Base-by-base conservation (phyloP, 2,888 invertebrate species). In the Baccha elongata region DNA sequence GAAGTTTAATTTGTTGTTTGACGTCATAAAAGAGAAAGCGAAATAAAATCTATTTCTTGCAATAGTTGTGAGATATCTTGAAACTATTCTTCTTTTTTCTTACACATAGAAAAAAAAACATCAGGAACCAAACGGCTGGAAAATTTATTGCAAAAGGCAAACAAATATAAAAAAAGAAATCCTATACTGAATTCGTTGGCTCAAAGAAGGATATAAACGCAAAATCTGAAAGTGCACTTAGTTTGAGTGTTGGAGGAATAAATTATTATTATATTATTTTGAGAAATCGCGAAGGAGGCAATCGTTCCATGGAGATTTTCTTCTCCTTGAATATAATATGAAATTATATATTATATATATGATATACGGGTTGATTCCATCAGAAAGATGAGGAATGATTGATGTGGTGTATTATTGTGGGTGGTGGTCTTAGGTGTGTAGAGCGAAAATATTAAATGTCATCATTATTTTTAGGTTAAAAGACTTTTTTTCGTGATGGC, bases 161-260 rank as follows among this genome's bases (percentile, higher is more conserved):
- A 26, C 3, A 3, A 46, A 48, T 7, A 6, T 23, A 23, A 4
- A 5, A 23, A 23, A 3, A 23, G 23, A 52, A 52, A 60, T 40
- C 60, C 8, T 3, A 50, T 8, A 29, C 29, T 78, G 44, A n/a
- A 50, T 74, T 60, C 55, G 35, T 29, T 17, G 17, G 37, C n/a
- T 69, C 17, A 8, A 37, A 37, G 17, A 44, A 50, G 44, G 52
- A 52, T 52, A 73, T 73, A 40, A 68, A 67, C 32, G 46, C 19
- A 35, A 60, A 62, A 79, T 79, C 58, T 26, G 40, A 46, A 55
- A 79, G 79, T 73, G 73, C 73, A 73, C 73, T 79, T 73, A 79
- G 67, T 21, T 23, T 48, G 40, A 62, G 73, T 73, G 62, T 37
- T 13, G 60, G 35, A 62, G 17, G 58, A 73, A 68, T 73, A 73